Base-by-base conservation (phyloP, 2,888 invertebrate species). In the Crossocerus cetratus region DNA sequence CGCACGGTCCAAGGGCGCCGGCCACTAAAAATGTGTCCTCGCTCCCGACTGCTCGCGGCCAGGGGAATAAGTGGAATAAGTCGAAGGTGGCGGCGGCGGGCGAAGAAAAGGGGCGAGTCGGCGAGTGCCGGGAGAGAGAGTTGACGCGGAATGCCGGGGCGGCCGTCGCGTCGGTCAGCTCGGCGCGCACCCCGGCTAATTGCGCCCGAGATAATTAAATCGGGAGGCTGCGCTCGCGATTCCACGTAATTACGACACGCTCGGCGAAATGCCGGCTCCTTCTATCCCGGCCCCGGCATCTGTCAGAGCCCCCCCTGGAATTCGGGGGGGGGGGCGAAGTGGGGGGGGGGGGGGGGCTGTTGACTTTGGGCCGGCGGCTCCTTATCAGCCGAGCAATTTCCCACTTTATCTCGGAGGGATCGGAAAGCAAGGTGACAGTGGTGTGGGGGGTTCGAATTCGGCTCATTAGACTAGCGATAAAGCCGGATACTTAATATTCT, bases 131-230 rank as follows among this genome's bases (percentile, higher is more conserved):
- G 53, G 16, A 57, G 5, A 18, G 49, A 57, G 75, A 77, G 72
- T 72, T 60, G 45, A 65, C 42, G 54, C 23, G 63, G 77, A 77
- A 77, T 77, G 74, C 64, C 61, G 55, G 60, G n/a, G n/a, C n/a
- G n/a, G n/a, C n/a, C n/a, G n/a, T n/a, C n/a, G n/a, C 56, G 23
- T 14, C 57, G 32, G 49, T 53, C 68, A 42, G 23, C 3, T 23
- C 61, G 42, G 53, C 45, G 61, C 14, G 14, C 43, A 32, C 43
- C 21, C 54, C 63, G 57, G 74, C 68, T 83, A 85, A 84, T 85
- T 83, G 84, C 76, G 72, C 80, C 32, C 72, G 77, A 79, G 83
- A 84, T 84, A 85, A 84, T 85, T 83, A 84, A 85, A 81, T 80
- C 77, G 67, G 76, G 21, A 23, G 62, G 67, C 49, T 18, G 56